Percentiles rank a stretch among this genome's conserved stretches.
These are phyloP conservation scores for Eupithecia exiguata DNA, from an alignment of 2,888 invertebrate genomes.

Conservation along the genomic window DNA sequence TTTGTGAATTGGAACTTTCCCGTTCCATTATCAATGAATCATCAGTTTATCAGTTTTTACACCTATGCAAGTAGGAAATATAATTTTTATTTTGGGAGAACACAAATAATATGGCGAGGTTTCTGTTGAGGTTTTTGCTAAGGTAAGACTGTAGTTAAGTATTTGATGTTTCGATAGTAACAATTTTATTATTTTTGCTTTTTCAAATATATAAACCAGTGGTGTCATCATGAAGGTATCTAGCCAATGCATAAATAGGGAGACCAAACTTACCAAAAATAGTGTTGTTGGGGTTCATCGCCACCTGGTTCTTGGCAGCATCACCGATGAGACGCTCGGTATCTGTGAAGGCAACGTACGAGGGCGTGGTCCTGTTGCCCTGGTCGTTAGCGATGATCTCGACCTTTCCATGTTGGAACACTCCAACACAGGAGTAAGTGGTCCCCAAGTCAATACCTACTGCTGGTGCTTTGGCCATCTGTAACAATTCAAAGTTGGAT, in stretches of 20 bases:
- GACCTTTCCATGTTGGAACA: constrained; percentile 95
- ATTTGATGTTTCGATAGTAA: background rate
- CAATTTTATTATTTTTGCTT: background rate
- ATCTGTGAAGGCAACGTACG: constrained; percentile 93
- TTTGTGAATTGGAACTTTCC: background rate
- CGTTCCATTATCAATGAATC: background rate
- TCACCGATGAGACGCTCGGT: constrained; percentile 92
- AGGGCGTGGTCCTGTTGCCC: constrained; percentile 94
- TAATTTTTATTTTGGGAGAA: no score
- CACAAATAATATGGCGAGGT: no score
- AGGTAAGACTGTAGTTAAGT: no score
- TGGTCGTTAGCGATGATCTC: constrained; percentile 96
- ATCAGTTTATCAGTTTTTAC: background rate
- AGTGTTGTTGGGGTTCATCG: constrained; percentile 95
- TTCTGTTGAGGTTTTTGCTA: no score
- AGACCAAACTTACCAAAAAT: constrained; percentile 87
- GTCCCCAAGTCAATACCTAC: constrained; percentile 98
- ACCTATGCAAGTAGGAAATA: background rate
- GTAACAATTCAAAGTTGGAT: constrained; percentile 50
- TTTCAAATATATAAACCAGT: background rate
- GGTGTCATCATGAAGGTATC: background rate
- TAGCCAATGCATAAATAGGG: background rate
- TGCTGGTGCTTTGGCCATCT: constrained; percentile 91
- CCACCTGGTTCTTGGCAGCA: constrained; percentile 92
- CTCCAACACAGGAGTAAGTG: constrained; percentile 97